A percentile compares a stretch with the other conserved stretches of the same genome.
Conservation (phyloP, 2,888 invertebrate species). For the Zhuqinia jingwanae region DNA sequence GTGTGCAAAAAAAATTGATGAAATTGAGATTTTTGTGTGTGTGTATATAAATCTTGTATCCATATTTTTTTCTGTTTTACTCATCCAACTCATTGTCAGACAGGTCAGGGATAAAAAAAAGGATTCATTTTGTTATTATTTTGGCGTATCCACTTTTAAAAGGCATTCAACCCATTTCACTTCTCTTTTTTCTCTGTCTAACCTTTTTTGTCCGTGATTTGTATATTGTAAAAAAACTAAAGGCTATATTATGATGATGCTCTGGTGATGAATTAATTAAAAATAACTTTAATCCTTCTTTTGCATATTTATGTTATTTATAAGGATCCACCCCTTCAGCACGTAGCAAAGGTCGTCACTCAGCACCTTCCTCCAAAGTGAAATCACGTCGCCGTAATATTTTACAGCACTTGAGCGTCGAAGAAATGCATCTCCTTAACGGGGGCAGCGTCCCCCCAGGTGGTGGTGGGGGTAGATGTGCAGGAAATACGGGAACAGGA, state of each 20-base stretch:
- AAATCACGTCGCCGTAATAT: slow-evolving; percentile 81
- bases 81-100: neutral
- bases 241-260: too few species aligned
- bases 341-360: slow-evolving; percentile 72
- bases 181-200: neutral
- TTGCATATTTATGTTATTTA: neutral
- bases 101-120: slow-evolving; percentile 14
- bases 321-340: slow-evolving; percentile 71
- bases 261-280: too few species aligned
- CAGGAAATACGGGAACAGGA: slow-evolving; percentile 81
- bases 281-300: too few species aligned
- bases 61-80: slow-evolving; percentile 2
- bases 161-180: neutral
- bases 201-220: neutral
- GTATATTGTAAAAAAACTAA: too few species aligned
- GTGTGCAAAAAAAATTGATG: slow-evolving; percentile 3
- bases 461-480: slow-evolving; percentile 54
- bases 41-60: too few species aligned
- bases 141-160: too few species aligned
- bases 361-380: slow-evolving; percentile 80
- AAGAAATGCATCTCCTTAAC: slow-evolving; percentile 84
- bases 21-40: slow-evolving; percentile 39
- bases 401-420: slow-evolving; percentile 84
- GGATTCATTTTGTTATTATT: too few species aligned
- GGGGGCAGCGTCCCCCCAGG: slow-evolving; percentile 48